Percentiles rank a stretch among this genome's conserved stretches.
Evolutionary conservation across 2,888 invertebrate genomes (phyloP).

Genomic region (Eristalis tenax): DNA sequence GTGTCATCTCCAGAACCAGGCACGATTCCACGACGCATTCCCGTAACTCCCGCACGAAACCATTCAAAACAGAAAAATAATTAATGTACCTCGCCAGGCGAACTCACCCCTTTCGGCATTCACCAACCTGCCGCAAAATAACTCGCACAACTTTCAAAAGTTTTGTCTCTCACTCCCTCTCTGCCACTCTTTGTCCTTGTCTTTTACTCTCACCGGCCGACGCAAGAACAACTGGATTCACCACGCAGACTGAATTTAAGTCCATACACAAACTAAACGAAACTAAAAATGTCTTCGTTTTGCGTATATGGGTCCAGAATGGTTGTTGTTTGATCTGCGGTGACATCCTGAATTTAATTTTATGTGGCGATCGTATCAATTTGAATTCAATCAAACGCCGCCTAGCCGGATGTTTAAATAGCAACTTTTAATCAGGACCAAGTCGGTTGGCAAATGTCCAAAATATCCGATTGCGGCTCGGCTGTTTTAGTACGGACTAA

Average conservation of each 20-base stretch:
- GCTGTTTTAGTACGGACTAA: neutral
- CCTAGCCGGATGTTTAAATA: constrained; percentile 27
- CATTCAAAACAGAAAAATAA: constrained; percentile 65
- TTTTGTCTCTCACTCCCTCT: constrained; percentile 45
- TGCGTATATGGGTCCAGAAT: constrained; percentile 15
- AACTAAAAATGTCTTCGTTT: constrained; percentile 59
- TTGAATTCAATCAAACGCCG: constrained; percentile 49
- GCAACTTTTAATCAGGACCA: constrained; percentile 51
- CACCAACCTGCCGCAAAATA: constrained; percentile 49
- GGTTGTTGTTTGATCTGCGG: constrained; percentile 15
- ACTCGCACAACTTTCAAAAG: constrained; percentile 50
- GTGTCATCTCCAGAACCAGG: neutral
- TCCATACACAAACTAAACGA: constrained; percentile 52
- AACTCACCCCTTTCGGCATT: constrained; percentile 20
- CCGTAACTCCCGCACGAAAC: constrained; percentile 24
- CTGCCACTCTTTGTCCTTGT: neutral
- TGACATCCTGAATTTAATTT: constrained; percentile 60
- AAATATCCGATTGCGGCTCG: constrained; percentile 1
- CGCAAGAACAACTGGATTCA: constrained; percentile 7
- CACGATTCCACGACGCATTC: neutral
- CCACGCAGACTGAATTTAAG: constrained; percentile 34
- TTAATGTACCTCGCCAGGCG: constrained; percentile 51
- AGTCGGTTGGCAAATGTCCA: constrained; percentile 54
- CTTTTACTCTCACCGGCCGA: neutral
- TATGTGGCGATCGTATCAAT: constrained; percentile 35